Conservation (phyloP, 1,140 invertebrate species). For the Drosophila orena region DNA sequence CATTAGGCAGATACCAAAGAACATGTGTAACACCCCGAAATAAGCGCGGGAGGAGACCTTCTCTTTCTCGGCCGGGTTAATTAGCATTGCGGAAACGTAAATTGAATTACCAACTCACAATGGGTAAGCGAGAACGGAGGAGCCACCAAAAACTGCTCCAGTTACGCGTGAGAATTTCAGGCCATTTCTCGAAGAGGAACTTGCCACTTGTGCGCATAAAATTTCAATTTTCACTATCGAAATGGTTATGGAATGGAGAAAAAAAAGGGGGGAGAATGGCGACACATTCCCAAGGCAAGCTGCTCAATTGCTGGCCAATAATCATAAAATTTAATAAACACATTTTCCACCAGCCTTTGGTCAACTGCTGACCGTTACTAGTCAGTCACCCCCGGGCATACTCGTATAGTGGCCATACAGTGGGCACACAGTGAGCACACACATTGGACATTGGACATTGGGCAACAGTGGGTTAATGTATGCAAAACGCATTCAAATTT, state of each 20-base stretch:
- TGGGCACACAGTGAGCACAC: constrained; percentile 10
- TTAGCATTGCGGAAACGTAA: constrained; percentile 81
- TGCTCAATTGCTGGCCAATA: constrained; percentile 77
- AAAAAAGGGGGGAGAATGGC: constrained; percentile 6
- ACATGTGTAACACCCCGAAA: constrained; percentile 61
- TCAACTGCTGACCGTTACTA: constrained; percentile 57
- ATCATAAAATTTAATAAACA: constrained; percentile 84
- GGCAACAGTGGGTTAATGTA: constrained; percentile 80
- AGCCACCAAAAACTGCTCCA: constrained; percentile 63
- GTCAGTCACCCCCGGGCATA: constrained; percentile 17
- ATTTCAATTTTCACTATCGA: constrained; percentile 71
- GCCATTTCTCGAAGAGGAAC: constrained; percentile 22
- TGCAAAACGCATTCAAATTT: constrained; percentile 83
- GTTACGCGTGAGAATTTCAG: constrained; percentile 81
- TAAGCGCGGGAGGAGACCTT: constrained; percentile 5
- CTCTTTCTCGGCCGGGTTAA: constrained; percentile 62
- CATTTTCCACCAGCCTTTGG: constrained; percentile 57
- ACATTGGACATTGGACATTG: not conserved
- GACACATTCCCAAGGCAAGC: constrained; percentile 71
- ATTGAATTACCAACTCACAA: constrained; percentile 78
- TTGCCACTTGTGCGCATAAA: constrained; percentile 59
- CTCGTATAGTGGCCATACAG: constrained; percentile 11
- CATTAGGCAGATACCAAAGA: constrained; percentile 68
- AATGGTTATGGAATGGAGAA: constrained; percentile 8
- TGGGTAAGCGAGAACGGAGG: constrained; percentile 59